Conservation (phyloP, 2,888 invertebrate genomes). For the Acholoe squamosa region DNA sequence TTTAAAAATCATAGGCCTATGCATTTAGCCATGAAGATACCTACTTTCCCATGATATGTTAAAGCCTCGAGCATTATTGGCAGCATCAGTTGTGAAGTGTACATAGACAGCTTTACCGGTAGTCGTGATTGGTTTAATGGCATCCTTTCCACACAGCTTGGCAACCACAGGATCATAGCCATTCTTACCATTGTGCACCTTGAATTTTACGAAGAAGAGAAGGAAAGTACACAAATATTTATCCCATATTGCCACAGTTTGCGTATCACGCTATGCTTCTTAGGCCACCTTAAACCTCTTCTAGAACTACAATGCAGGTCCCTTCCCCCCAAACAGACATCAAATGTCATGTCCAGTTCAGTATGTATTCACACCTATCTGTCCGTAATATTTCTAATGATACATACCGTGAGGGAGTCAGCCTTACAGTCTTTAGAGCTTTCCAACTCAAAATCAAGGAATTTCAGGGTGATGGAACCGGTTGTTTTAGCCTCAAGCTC, state of each 20-base stretch:
- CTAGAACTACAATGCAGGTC: no score
- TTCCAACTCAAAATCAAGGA: slow-evolving; percentile 16
- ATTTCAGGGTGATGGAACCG: no score
- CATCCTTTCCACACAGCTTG: slow-evolving; percentile 12
- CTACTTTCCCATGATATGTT: slow-evolving; percentile 41
- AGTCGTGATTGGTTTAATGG: no score
- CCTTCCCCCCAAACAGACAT: no score
- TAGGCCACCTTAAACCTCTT: no score
- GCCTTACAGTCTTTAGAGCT: neutral
- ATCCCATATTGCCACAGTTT: no score
- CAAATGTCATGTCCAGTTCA: no score
- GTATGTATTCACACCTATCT: neutral
- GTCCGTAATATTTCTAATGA: neutral
- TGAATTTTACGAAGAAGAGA: no score
- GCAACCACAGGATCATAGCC: neutral
- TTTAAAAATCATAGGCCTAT: neutral
- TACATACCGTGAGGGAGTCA: slow-evolving; percentile 15
- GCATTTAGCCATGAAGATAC: no score
- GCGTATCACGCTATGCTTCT: no score
- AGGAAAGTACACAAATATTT: no score
- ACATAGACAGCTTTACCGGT: slow-evolving; percentile 8
- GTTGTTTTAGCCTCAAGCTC: neutral
- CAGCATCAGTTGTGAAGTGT: neutral
- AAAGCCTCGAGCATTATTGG: neutral
- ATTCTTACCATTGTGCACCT: slow-evolving; percentile 23